phyloP scores from a whole-genome alignment of 2,113 vertebrate genomes.

The Bungarus multicinctus region DNA sequence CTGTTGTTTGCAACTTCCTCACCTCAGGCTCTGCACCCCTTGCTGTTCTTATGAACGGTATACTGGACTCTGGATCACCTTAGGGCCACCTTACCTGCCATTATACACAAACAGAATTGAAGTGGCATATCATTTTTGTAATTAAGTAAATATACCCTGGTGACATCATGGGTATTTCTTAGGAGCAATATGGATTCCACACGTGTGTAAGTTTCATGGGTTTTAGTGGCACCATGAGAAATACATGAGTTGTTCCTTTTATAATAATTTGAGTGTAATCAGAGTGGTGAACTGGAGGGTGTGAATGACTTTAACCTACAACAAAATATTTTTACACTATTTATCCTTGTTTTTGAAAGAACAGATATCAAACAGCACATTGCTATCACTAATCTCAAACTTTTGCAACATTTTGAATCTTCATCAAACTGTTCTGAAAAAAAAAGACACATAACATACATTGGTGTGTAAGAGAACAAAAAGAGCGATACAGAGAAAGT shows the following conservation, averaged over 20 bases:
- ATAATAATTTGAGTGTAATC: constrained; percentile 1
- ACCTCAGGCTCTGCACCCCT: too few relatives aligned
- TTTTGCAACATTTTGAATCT: not conserved
- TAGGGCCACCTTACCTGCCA: not conserved
- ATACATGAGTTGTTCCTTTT: constrained; percentile 2
- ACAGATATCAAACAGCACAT: not conserved
- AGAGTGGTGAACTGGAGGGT: not conserved
- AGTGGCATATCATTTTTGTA: not conserved
- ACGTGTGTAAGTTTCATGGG: not conserved
- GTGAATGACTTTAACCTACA: not conserved
- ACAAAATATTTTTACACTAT: constrained; percentile 8
- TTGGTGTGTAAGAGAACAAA: not conserved
- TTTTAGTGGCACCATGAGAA: not conserved
- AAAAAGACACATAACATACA: not conserved
- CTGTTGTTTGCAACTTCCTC: too few relatives aligned
- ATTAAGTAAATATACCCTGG: not conserved
- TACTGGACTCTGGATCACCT: not conserved
- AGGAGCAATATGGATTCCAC: too few relatives aligned
- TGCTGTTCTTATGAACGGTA: too few relatives aligned
- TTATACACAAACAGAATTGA: not conserved
- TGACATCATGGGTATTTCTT: not conserved
- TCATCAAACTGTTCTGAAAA: not conserved
- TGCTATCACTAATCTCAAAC: not conserved
- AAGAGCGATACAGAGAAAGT: not conserved
- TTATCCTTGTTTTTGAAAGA: not conserved